phyloP scores from a whole-genome alignment of 1,140 invertebrate genomes.

The Agrypnia vestita region DNA sequence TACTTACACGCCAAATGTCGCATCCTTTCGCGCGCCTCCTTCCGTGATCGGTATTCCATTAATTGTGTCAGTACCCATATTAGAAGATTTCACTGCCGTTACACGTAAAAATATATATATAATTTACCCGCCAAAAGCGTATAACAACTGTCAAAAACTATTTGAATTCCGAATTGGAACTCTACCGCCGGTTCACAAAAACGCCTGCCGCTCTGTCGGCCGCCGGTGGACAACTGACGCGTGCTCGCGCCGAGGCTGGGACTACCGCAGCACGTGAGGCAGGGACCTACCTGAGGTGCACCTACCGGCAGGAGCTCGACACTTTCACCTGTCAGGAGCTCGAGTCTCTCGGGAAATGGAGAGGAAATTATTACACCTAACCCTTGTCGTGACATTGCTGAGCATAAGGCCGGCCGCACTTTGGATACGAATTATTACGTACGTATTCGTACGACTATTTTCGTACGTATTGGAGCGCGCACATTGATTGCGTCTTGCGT shows the following conservation, averaged over 20 bases:
- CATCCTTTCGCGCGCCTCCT: not conserved
- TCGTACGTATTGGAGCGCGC: too few relatives aligned
- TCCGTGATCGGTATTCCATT: not conserved
- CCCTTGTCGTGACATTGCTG: too few relatives aligned
- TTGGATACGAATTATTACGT: too few relatives aligned
- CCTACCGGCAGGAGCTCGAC: not conserved
- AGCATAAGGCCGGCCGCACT: too few relatives aligned
- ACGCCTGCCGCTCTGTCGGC: not conserved
- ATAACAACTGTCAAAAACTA: not conserved
- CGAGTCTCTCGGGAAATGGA: not conserved
- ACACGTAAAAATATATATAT: too few relatives aligned
- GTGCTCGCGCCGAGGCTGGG: not conserved
- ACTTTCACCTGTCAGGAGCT: too few relatives aligned
- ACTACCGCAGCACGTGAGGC: not conserved
- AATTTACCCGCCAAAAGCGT: not conserved
- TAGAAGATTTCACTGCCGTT: not conserved
- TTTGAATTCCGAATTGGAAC: not conserved
- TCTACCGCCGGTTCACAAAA: not conserved
- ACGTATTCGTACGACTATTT: too few relatives aligned
- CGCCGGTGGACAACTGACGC: slow-evolving; percentile 8
- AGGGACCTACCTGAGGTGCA: not conserved
- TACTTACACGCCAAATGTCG: slow-evolving; percentile 13
- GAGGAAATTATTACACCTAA: not conserved
- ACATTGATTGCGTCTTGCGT: too few relatives aligned
- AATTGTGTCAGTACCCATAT: not conserved